A percentile compares a stretch with the other conserved stretches of the same genome.
phyloP scores from a whole-genome alignment of 2,113 vertebrate genomes.

The Herpetotheres cachinnans region DNA sequence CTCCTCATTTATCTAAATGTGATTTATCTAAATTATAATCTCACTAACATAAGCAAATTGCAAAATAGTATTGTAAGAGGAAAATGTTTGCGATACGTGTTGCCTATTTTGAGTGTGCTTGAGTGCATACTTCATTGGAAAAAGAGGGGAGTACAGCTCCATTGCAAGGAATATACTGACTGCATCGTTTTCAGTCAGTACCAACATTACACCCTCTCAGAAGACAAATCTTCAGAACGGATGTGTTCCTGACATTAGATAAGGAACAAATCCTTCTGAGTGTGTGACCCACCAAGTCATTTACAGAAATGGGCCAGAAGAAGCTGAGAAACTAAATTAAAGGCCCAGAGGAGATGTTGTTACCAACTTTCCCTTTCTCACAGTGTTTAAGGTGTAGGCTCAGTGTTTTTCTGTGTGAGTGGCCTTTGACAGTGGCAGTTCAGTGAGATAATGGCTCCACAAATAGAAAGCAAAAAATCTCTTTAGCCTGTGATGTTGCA shows the following conservation, averaged over 20 bases:
- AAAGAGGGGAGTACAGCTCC: not conserved
- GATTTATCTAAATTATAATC: not conserved
- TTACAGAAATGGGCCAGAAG: not conserved
- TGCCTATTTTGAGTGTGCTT: not conserved
- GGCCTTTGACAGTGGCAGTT: not conserved
- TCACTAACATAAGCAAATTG: not conserved
- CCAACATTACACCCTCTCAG: not conserved
- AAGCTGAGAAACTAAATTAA: not conserved
- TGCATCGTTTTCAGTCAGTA: not conserved
- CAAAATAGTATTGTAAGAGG: not conserved
- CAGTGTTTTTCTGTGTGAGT: not conserved
- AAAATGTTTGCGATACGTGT: accelerated
- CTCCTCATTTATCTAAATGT: not conserved
- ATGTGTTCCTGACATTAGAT: not conserved
- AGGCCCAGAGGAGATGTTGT: not conserved
- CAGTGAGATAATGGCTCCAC: not conserved
- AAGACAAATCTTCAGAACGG: not conserved
- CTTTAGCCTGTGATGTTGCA: not conserved
- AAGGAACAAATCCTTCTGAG: not conserved
- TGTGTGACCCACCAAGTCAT: not conserved
- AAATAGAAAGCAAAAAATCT: not conserved
- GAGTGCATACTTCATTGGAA: not conserved
- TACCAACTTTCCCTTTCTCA: not conserved
- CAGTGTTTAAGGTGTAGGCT: not conserved
- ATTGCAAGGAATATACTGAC: not conserved